These are phyloP conservation scores for Eupithecia abbreviata DNA, from an alignment of 2,888 invertebrate genomes.

Conservation along the genomic window DNA sequence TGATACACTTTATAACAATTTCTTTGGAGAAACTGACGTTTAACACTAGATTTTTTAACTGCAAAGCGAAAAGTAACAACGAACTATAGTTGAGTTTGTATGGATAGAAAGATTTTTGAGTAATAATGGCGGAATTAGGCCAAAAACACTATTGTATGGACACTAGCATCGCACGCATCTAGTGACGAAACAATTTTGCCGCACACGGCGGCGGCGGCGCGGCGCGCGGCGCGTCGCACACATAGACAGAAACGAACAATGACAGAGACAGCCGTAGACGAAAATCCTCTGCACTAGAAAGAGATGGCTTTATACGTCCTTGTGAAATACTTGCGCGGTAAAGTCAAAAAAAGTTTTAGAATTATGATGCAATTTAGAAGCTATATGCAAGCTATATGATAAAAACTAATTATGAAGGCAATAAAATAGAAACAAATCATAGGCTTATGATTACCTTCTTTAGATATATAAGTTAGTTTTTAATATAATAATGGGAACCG, in stretches of 20 bases:
- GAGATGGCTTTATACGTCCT: conserved; percentile 66
- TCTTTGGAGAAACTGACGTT: conserved; percentile 39
- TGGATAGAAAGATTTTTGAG: conserved; percentile 63
- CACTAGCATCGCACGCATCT: conserved; percentile 67
- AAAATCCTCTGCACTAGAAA: conserved; percentile 60
- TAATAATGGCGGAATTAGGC: conserved; percentile 80
- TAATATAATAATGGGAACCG: background rate
- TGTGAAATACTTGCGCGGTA: conserved; percentile 79
- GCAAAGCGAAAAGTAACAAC: conserved; percentile 27
- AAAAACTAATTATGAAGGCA: background rate
- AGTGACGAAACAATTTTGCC: conserved; percentile 73
- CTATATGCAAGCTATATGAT: conserved; percentile 12
- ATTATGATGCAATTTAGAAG: conserved; percentile 27
- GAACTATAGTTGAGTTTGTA: conserved; percentile 49
- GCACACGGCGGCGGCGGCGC: conserved; percentile 50
- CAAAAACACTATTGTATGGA: conserved; percentile 73
- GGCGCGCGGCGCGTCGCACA: conserved; percentile 12
- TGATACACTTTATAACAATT: conserved; percentile 73
- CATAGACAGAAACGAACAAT: conserved; percentile 21
- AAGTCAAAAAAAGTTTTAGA: conserved; percentile 69
- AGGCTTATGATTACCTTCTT: background rate
- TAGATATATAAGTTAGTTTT: background rate
- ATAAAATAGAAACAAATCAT: background rate
- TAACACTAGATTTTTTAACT: conserved; percentile 21
- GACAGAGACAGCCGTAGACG: conserved; percentile 47